Percentiles rank a stretch among this genome's conserved stretches.
phyloP scores from a whole-genome alignment of 2,888 invertebrate species.

The Phyllotreta cruciferae region DNA sequence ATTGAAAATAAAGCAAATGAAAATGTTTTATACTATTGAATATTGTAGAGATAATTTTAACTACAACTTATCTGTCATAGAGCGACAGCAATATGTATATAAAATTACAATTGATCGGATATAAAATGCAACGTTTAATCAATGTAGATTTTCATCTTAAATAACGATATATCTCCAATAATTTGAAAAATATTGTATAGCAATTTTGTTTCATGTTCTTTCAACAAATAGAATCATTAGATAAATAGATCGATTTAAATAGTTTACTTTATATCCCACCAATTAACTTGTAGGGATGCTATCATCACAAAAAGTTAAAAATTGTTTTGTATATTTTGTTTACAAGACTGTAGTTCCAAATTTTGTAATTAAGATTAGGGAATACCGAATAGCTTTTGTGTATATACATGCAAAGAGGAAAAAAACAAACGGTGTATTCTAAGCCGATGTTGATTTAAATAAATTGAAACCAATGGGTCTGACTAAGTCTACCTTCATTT shows the following conservation, averaged over 20 bases:
- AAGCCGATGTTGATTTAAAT: slow-evolving; percentile 6
- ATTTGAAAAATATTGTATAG: too few relatives aligned
- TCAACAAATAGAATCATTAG: too few relatives aligned
- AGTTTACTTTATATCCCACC: too few relatives aligned
- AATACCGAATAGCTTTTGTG: too few relatives aligned
- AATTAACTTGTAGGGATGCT: slow-evolving; percentile 1
- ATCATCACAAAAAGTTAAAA: slow-evolving; percentile 26
- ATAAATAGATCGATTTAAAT: too few relatives aligned
- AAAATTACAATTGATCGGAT: slow-evolving; percentile 11
- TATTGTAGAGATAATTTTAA: background rate
- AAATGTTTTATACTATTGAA: too few relatives aligned
- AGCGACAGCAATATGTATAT: slow-evolving; percentile 17
- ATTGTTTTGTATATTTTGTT: slow-evolving; percentile 14
- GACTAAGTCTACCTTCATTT: too few relatives aligned
- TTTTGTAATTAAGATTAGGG: too few relatives aligned
- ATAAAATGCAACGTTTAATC: slow-evolving; percentile 13
- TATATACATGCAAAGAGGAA: slow-evolving; percentile 9
- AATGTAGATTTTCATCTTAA: too few relatives aligned
- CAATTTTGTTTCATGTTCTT: background rate
- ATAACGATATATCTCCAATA: too few relatives aligned
- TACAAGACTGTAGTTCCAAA: background rate
- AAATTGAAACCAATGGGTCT: too few relatives aligned
- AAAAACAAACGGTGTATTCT: slow-evolving; percentile 23
- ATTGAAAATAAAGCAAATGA: too few relatives aligned
- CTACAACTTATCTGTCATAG: slow-evolving; percentile 4